Conservation (phyloP, 1,140 invertebrate species). For the Heliothis virescens region DNA sequence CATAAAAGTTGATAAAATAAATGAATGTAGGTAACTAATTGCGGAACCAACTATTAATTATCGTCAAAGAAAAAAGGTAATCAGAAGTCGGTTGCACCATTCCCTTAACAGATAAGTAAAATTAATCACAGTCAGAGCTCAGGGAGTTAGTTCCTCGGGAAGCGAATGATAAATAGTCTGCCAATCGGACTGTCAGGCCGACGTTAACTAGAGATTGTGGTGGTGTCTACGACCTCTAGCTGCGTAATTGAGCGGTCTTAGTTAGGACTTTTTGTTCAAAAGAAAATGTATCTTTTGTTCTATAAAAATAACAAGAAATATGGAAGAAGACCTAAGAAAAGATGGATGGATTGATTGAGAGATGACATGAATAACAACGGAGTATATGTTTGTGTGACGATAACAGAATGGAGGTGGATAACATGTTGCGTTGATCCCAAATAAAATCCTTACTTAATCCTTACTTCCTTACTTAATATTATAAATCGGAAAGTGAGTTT, state of each 20-base stretch:
- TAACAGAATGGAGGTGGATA: too few relatives aligned
- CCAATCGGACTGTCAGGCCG: constrained; percentile 39
- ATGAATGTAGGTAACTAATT: neutral
- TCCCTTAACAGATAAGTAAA: constrained; percentile 37
- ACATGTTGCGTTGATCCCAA: too few relatives aligned
- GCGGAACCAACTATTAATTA: constrained; percentile 14
- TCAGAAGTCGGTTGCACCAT: constrained; percentile 30
- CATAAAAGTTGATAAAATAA: neutral
- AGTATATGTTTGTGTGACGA: too few relatives aligned
- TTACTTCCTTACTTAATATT: too few relatives aligned
- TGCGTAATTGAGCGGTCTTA: constrained; percentile 23
- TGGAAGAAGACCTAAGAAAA: too few relatives aligned
- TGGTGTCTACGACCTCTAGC: constrained; percentile 27
- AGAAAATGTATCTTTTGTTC: neutral
- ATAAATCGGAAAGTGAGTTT: too few relatives aligned
- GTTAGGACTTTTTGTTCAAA: neutral
- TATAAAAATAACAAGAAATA: too few relatives aligned
- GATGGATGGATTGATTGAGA: too few relatives aligned
- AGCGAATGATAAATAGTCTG: constrained; percentile 26
- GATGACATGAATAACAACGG: too few relatives aligned
- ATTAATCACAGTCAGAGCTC: constrained; percentile 36
- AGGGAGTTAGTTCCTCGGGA: constrained; percentile 30
- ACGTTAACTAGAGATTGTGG: constrained; percentile 14
- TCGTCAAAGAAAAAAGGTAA: constrained; percentile 30
- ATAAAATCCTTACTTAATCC: too few relatives aligned